These are phyloP conservation scores for Fulica atra DNA, from an alignment of 2,113 vertebrate genomes.

Conservation along the genomic window DNA sequence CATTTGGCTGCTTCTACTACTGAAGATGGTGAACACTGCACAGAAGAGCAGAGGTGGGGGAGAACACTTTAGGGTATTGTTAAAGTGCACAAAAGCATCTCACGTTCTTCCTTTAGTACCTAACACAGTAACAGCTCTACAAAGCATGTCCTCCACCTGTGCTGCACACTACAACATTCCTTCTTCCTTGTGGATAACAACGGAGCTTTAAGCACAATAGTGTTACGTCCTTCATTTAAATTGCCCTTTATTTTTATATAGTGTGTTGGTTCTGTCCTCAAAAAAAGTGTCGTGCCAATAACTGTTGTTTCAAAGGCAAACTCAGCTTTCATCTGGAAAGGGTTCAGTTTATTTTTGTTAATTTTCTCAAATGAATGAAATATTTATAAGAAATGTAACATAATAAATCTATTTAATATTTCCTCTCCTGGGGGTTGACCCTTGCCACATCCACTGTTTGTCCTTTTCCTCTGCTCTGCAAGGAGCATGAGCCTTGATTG, in stretches of 20 bases:
- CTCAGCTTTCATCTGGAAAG: background rate
- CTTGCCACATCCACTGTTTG: background rate
- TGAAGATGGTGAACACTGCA: slow-evolving; percentile 56
- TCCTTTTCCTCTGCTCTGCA: background rate
- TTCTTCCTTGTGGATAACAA: background rate
- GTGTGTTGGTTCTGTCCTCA: background rate
- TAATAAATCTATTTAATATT: slow-evolving; percentile 46
- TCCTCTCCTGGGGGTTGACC: background rate
- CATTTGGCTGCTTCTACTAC: slow-evolving; percentile 93
- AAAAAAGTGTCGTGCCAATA: background rate
- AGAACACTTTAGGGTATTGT: background rate
- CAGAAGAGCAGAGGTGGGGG: background rate
- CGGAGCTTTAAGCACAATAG: background rate
- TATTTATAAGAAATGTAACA: slow-evolving; percentile 2
- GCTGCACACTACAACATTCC: background rate
- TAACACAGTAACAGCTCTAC: background rate
- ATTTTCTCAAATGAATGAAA: background rate
- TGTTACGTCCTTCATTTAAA: slow-evolving; percentile 21
- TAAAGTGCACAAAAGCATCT: background rate
- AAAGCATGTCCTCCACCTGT: background rate
- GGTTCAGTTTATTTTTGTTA: background rate
- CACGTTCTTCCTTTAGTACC: background rate
- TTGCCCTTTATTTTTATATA: background rate
- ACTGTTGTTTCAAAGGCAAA: background rate
- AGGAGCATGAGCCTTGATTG: background rate